Base-by-base conservation (phyloP, 2,888 invertebrate genomes). In the Caenorhabditis sulstoni region DNA sequence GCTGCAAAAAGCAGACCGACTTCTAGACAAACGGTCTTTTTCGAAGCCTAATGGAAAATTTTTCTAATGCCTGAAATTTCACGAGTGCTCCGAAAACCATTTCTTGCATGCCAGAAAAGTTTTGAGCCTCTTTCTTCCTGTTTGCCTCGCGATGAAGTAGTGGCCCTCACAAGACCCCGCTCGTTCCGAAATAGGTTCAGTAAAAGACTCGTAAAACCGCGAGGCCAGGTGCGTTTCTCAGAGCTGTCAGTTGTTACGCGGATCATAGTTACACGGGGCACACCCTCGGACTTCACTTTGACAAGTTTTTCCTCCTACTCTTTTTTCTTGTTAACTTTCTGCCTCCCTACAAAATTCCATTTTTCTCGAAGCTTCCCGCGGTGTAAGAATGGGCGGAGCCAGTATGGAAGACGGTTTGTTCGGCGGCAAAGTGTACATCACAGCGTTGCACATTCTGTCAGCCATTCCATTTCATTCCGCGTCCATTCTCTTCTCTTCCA, bases 171-270 rank as follows among this genome's bases (percentile, higher is more conserved):
- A 29, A 3, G 7, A 5, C 29, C 29, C 29, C 3, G 29, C 3
- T 29, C 7, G 29, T 7, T 5, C 29, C 29, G 29, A 29, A 29
- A 29, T 29, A 5, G 7, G 29, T 22, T 20, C 49, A 22, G 22
- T 20, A 49, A 22, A 22, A 22, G 22, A 20, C 49, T 52, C 52
- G 29, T 52, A 52, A 67, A 67, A 67, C 67, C 67, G 50, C 67
- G 39, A 58, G n/a, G 58, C 67, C 58, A 67, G 67, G 58, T 67
- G 67, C 49, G 12, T 66, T 52, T n/a, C 22, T 5, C 41, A 1
- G 29, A 20, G 53, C 66, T 70, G 70, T 70, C 70, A 70, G 70
- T 70, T 70, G 70, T 62, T 61, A 61, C 53, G n/a, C 52, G 41
- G 61, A 37, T 70, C 70, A 70, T 62, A 70, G 53, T 59, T 50